phyloP scores from a whole-genome alignment of 2,113 vertebrate species.

The Mola mola region DNA sequence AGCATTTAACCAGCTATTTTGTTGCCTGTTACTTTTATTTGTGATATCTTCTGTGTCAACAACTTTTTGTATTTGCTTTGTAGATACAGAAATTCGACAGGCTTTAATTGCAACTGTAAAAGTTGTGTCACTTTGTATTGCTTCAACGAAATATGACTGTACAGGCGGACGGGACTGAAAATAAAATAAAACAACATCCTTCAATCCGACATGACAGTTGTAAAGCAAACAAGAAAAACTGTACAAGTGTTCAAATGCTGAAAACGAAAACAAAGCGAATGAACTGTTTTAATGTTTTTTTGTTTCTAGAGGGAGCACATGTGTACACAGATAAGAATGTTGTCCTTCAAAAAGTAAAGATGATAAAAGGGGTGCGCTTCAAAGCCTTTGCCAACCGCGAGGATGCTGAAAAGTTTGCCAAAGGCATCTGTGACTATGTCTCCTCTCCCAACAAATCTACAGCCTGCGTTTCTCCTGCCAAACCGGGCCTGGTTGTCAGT shows the following conservation, averaged over 20 bases:
- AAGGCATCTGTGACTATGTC: slow-evolving; percentile 92
- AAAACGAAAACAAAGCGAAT: background rate
- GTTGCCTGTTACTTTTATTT: no score
- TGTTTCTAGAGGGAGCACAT: slow-evolving; percentile 85
- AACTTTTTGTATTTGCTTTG: no score
- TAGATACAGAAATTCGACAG: no score
- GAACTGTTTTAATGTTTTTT: background rate
- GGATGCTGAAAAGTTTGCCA: slow-evolving; percentile 96
- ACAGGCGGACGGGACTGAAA: background rate
- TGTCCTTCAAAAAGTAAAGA: slow-evolving; percentile 92
- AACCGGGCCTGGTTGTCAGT: slow-evolving; percentile 74
- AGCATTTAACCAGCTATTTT: no score
- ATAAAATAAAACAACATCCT: background rate
- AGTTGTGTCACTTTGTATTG: no score
- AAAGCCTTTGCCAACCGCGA: slow-evolving; percentile 92
- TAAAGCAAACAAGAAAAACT: background rate
- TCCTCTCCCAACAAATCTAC: slow-evolving; percentile 89
- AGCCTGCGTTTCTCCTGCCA: slow-evolving; percentile 86
- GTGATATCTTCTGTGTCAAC: no score
- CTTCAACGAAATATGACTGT: no score
- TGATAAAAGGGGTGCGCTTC: slow-evolving; percentile 95
- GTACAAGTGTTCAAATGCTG: background rate
- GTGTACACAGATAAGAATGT: slow-evolving; percentile 94
- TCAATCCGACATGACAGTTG: no score
- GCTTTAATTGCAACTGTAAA: no score